Base-by-base conservation (phyloP, 2,888 invertebrate genomes). In the Nymphalis c-album region DNA sequence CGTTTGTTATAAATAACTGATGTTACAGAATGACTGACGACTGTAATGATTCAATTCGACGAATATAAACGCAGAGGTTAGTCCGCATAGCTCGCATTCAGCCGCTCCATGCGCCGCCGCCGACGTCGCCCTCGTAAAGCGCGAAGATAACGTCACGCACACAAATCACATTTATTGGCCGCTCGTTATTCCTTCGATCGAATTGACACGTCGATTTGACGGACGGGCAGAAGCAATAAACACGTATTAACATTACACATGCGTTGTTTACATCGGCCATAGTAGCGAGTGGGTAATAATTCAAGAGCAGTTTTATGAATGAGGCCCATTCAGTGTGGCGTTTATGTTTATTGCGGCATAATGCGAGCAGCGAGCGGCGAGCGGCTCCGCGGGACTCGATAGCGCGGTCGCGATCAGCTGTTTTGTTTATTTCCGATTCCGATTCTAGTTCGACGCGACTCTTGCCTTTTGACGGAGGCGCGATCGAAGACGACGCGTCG, bases 231-330 rank as follows among this genome's bases (percentile, higher is more conserved):
- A 47, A 20, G 51, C 61, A 64, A 64, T 68, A 62, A 57, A 64
- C 47, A 40, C 59, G 66, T 64, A 70, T 65, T 67, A 64, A 62
- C 62, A 61, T 69, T 66, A 69, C 71, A 70, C 69, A 60, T 60
- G 66, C 63, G 73, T 74, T 77, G 70, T 71, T 73, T 73, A 71
- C 72, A 65, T 67, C 70, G 70, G 53, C 57, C 53, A 18, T 51
- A 64, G 63, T 67, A 58, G 64, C 69, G 71, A 66, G 71, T 68
- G 81, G 63, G 66, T 78, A 82, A 84, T 87, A 84, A 86, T 80
- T 86, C 84, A 81, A 81, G 80, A 80, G 72, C 79, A 76, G 76
- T 80, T 82, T 86, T 84, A 84, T 87, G 86, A 88, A 88, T 88
- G 88, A 76, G 78, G 72, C 75, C 71, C 73, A 74, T 73, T 74